Evolutionary conservation across 2,113 vertebrate genomes (phyloP).

Genomic region (Hippocampus mohnikei): DNA sequence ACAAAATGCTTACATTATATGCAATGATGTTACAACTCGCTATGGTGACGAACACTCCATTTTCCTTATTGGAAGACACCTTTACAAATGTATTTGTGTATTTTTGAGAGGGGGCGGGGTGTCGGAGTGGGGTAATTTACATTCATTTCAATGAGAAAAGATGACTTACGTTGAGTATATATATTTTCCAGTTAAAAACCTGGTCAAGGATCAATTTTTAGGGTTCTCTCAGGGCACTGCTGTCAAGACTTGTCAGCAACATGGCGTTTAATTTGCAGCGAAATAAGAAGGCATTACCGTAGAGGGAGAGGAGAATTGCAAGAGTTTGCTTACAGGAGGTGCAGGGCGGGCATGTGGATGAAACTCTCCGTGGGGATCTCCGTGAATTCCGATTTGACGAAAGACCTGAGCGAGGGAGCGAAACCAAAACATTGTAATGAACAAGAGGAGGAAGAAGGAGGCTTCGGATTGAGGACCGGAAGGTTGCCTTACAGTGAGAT

Average conservation of each 20-base stretch:
- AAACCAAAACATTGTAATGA: slow-evolving; percentile 1
- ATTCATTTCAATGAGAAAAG: not conserved
- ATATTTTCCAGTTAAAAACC: not conserved
- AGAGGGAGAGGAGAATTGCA: not conserved
- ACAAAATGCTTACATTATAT: not conserved
- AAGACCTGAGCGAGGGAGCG: slow-evolving; percentile 73
- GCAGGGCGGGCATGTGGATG: slow-evolving; percentile 93
- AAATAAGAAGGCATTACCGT: not conserved
- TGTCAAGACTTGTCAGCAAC: not conserved
- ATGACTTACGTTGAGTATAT: not conserved
- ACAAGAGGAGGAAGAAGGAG: not conserved
- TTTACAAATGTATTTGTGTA: not conserved
- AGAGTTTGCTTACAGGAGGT: slow-evolving; percentile 89
- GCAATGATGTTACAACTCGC: too few species aligned
- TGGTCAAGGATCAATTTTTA: not conserved
- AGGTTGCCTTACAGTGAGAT: slow-evolving; percentile 89
- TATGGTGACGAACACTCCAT: too few species aligned
- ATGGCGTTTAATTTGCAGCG: not conserved
- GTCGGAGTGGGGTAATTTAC: not conserved
- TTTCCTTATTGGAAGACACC: not conserved
- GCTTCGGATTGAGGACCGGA: not conserved
- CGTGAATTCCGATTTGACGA: slow-evolving; percentile 73
- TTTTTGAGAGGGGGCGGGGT: not conserved
- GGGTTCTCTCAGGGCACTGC: not conserved
- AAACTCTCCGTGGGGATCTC: slow-evolving; percentile 77